Evolutionary conservation across 2,113 vertebrate genomes (phyloP), one percentile per base, ranked within the genome.

Genomic region (Macroglossus sobrinus): DNA sequence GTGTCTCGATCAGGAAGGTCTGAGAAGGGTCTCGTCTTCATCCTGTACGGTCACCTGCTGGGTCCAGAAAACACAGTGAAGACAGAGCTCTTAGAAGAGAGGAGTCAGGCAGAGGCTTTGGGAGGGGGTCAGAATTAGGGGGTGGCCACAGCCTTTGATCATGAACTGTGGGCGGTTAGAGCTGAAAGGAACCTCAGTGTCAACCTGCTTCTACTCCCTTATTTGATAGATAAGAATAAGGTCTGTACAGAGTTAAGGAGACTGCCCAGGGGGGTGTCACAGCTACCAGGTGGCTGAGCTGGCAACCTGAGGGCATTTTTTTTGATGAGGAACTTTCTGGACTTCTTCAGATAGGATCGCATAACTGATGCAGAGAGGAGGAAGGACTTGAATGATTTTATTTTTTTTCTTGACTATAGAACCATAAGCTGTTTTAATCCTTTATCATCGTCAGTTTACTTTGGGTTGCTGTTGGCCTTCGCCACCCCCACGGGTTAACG

Each of bases 381-480:
- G 53, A 63, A 40, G 59, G 35, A 22, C 8, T 26, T 9, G n/a
- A 53, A 45, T 35, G 26, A 5, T 12, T 12, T 66, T n/a, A 59
- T 40, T 50, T 40, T 24, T 59, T 61, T 63, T 57, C 28, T 24
- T 81, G 74, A 66, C 28, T 79, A 21, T 30, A 69, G 13, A 50
- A 50, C 47, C 47, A 50, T 50, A 50, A 50, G 47, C 12, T 89
- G 16, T 89, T 93, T 86, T 82, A 55, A 72, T 78, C 87, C 85
- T 78, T 93, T 89, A 71, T 93, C 89, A 55, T 18, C 57, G 92
- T 87, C 82, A 64, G 0, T 89, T 93, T 82, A 50, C 66, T 94
- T 84, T 55, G 75, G 75, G 89, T 93, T 97, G 92, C 66, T 66
- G 86, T 84, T 97, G 87, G 92, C 92, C 96, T 97, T 94, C 47